phyloP scores from a whole-genome alignment of 2,113 vertebrate species.

The Heptranchias perlo region DNA sequence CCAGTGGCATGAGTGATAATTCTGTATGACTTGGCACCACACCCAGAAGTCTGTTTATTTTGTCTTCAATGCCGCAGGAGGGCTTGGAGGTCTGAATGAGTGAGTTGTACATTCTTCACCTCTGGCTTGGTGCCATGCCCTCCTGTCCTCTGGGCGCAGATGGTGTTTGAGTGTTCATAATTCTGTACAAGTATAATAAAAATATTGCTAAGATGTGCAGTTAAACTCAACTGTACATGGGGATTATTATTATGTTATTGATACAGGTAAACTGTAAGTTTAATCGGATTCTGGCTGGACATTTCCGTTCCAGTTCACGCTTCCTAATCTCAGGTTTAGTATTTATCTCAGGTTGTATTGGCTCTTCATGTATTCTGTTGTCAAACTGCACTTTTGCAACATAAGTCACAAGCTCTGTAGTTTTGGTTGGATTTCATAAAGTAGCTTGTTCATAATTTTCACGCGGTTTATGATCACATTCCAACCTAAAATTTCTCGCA shows the following conservation, averaged over 20 bases:
- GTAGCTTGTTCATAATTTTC: too few species aligned
- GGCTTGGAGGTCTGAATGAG: background rate
- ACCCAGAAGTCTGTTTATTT: background rate
- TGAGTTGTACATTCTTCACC: background rate
- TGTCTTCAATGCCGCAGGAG: background rate
- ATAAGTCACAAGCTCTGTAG: too few species aligned
- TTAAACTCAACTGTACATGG: too few species aligned
- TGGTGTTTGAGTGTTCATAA: background rate
- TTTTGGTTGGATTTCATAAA: too few species aligned
- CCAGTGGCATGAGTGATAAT: background rate
- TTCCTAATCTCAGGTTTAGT: too few species aligned
- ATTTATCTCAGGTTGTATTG: too few species aligned
- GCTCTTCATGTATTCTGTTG: too few species aligned
- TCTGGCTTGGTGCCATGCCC: background rate
- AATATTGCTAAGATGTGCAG: background rate
- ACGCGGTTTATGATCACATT: too few species aligned
- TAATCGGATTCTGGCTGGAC: background rate
- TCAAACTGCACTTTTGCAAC: too few species aligned
- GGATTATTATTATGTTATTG: too few species aligned
- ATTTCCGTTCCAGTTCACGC: too few species aligned
- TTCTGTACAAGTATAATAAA: background rate
- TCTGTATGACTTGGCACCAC: background rate
- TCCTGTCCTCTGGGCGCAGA: background rate
- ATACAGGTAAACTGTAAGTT: background rate
- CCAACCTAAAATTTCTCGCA: too few species aligned